Percentiles rank a stretch among this genome's conserved stretches.
These are phyloP conservation scores for Eueides isabella DNA, from an alignment of 1,140 invertebrate genomes.

Conservation along the genomic window DNA sequence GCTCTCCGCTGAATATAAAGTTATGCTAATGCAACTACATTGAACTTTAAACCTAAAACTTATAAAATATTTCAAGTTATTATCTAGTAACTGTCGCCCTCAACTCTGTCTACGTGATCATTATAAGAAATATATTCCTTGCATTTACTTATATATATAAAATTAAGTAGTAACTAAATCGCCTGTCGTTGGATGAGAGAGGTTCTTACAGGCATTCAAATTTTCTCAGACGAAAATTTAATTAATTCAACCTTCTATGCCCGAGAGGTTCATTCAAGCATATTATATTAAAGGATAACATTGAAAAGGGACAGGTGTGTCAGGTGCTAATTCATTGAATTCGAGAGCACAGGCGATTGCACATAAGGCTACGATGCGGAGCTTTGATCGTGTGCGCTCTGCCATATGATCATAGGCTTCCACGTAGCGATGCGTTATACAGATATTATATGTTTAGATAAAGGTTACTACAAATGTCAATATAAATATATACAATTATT, in stretches of 20 bases:
- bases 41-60: constrained; percentile 66
- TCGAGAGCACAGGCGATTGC: constrained; percentile 65
- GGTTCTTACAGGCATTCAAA: neutral
- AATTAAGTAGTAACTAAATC: no score
- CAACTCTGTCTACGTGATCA: neutral
- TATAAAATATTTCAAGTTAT: constrained; percentile 54
- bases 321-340: constrained; percentile 72
- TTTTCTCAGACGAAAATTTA: constrained; percentile 13
- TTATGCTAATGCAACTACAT: constrained; percentile 73
- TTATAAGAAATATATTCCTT: neutral
- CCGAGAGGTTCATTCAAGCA: constrained; percentile 20
- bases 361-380: constrained; percentile 49
- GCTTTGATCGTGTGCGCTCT: constrained; percentile 75
- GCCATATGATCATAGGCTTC: constrained; percentile 54
- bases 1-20: constrained; percentile 75
- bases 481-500: neutral
- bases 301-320: constrained; percentile 62
- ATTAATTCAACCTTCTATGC: neutral
- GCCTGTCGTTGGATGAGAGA: neutral
- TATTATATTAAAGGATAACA: constrained; percentile 40
- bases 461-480: neutral
- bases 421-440: constrained; percentile 23
- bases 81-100: constrained; percentile 17
- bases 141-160: no score
- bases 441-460: neutral